Evolutionary conservation across 2,113 vertebrate species (phyloP), one percentile per base, ranked within the genome.

Genomic region (Archilochus colubris): DNA sequence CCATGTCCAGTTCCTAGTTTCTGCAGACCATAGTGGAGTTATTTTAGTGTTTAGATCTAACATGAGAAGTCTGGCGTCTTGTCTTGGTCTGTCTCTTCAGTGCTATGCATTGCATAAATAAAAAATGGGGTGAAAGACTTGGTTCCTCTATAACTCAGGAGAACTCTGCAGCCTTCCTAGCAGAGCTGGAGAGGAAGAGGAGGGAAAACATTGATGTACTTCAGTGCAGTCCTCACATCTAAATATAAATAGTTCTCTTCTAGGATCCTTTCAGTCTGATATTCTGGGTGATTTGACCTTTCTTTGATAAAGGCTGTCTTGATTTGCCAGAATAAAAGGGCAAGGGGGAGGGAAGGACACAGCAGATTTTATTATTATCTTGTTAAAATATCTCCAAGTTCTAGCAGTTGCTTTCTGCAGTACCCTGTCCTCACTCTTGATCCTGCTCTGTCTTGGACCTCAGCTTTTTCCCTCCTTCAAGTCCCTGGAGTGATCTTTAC

Each of bases 221-320:
- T 82, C 2, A 2, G 33, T 82, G 67, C 55, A 59, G 6, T 72
- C 78, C 44, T 66, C 30, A 4, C 51, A 75, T 70, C 85, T 70
- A 55, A 89, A 69, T 85, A 82, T 75, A 89, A 86, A 85, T 48
- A 51, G 36, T 81, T 89, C 23, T 89, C 46, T 10, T 70, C 72
- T 91, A 80, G 83, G 24, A 81, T 90, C 55, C 25, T 51, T 87
- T 74, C 63, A 33, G 33, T 27, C 85, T 91, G 88, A 74, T 80
- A 72, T 92, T 94, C 54, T 69, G 93, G 46, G 33, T 62, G n/a
- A 74, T 58, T 59, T 96, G 95, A 89, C 91, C 82, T 96, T 95
- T 94, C 76, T 94, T 70, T 91, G 82, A 70, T 89, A 80, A 95
- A 94, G 82, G 89, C 87, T 94, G 82, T n/a, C 91, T 95, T 89